A percentile compares a stretch with the other conserved stretches of the same genome.
phyloP scores from a whole-genome alignment of 1,140 invertebrate species.

The Conus betulinus region DNA sequence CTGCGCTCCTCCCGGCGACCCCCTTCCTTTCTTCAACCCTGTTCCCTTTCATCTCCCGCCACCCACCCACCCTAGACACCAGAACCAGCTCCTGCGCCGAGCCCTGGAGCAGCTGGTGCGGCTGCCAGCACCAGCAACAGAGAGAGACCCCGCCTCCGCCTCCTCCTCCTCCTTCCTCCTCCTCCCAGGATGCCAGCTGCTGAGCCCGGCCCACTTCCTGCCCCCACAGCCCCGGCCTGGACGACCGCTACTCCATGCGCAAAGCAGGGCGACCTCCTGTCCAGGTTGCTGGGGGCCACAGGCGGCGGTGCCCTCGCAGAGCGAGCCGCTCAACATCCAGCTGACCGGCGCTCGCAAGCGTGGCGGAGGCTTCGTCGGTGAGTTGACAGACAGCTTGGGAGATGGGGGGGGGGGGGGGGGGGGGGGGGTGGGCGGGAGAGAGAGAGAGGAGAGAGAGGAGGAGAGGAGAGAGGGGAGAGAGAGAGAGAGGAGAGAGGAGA shows the following conservation, averaged over 20 bases:
- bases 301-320: no score
- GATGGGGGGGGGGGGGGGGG: not conserved
- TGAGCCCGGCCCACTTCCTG: no score
- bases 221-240: no score
- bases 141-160: not conserved
- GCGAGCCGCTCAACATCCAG: not conserved
- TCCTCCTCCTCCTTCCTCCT: not conserved
- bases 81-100: not conserved
- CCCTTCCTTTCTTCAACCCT: not conserved
- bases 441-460: no score
- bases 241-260: no score
- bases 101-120: not conserved
- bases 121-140: not conserved
- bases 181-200: no score
- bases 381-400: not conserved
- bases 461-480: no score
- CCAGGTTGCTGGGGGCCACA: no score
- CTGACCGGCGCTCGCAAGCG: not conserved
- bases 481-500: no score
- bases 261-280: no score
- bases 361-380: not conserved
- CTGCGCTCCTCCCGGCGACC: not conserved
- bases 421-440: not conserved
- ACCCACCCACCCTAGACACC: not conserved
- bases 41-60: not conserved